Base-by-base conservation (phyloP, 2,113 vertebrate genomes). In the Ailuropoda melanoleuca region DNA sequence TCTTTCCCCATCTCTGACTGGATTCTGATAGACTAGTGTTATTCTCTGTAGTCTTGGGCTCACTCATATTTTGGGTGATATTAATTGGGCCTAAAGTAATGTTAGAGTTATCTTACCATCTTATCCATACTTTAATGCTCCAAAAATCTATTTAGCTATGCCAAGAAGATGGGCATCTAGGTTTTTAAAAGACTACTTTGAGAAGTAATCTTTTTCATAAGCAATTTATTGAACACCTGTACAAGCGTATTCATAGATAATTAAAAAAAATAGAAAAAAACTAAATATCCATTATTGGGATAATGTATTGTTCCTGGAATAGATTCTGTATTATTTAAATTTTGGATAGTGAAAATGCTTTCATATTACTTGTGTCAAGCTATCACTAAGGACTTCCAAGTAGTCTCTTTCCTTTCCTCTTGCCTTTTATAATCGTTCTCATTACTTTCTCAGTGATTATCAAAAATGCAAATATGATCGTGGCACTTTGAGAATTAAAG, bases 101-200 rank as follows among this genome's bases (percentile, higher is more conserved):
- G 37, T 93, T 94, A 55, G 64, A 19, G 15, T 64, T 50, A 78
- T 56, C 12, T 60, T 72, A 56, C 11, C 62, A 39, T 66, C 18
- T 39, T 48, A n/a, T 18, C 62, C 19, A 80, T 34, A 31, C 15
- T 58, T 96, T 83, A 37, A 77, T 48, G 15, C 29, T 88, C 43
- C 39, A 74, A 70, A 58, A 90, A 66, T 88, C 50, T 87, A 24
- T 8, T 86, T 93, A 60, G 14, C 43, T 4, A 48, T 53, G n/a
- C 24, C 50, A 62, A 62, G 31, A 82, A 66, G 29, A 62, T n/a
- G 50, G 6, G 68, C 21, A 70, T 78, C 37, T 91, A 74, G 72
- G 50, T 26, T 93, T 96, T 91, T 74, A 48, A 91, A 86, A 96
- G 46, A 74, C n/a, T 17, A 86, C 80, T 92, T 85, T 55, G 43